These are phyloP conservation scores for Ciconia maguari DNA, from an alignment of 2,113 vertebrate species.

Conservation along the genomic window DNA sequence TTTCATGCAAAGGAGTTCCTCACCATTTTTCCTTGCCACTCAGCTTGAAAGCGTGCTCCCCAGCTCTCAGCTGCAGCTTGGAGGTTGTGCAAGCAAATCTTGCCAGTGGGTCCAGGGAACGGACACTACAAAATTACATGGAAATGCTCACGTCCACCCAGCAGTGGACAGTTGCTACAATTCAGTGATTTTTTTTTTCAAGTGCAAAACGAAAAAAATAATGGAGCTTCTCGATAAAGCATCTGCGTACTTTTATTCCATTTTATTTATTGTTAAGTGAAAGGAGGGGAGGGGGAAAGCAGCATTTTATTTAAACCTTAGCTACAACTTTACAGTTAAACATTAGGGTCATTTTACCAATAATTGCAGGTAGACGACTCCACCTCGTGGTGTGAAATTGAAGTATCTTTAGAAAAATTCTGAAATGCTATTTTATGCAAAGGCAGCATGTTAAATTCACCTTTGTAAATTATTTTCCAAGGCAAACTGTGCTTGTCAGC, in stretches of 20 bases:
- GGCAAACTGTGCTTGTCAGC: too few relatives aligned
- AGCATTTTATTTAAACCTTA: background rate
- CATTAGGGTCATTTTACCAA: background rate
- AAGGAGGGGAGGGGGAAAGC: background rate
- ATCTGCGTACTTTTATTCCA: background rate
- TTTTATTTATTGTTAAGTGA: background rate
- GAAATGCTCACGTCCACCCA: background rate
- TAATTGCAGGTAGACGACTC: background rate
- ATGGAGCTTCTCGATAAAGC: background rate
- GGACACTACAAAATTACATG: accelerated
- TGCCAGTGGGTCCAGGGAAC: background rate
- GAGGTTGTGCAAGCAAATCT: too few relatives aligned
- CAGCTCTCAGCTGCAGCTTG: background rate
- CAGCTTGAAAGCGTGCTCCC: background rate
- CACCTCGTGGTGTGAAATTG: background rate
- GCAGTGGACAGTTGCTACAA: background rate
- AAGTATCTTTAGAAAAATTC: background rate
- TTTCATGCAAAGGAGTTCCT: background rate
- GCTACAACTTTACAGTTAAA: background rate
- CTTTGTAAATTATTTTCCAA: background rate
- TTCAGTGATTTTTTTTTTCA: background rate
- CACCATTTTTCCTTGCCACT: accelerated
- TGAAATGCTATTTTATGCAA: background rate
- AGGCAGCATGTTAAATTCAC: background rate
- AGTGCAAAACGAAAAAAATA: background rate